Percentiles rank a stretch among this genome's conserved stretches.
phyloP scores from a whole-genome alignment of 2,113 vertebrate genomes.

The Aphyosemion australe region DNA sequence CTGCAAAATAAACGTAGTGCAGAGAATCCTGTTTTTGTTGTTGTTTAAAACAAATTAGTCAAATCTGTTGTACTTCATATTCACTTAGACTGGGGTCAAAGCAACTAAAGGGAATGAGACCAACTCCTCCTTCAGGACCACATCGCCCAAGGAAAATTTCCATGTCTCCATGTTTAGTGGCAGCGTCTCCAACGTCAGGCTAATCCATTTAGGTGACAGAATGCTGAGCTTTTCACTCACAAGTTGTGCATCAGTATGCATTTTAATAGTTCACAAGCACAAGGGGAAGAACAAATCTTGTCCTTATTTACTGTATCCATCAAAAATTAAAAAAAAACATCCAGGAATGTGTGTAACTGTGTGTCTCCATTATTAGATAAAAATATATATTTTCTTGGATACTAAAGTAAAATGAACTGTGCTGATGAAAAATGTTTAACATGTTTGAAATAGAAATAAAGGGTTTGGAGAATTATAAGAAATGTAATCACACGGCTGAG shows the following conservation, averaged over 20 bases:
- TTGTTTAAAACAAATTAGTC: constrained; percentile 36
- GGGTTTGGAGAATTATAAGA: not conserved
- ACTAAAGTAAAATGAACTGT: not conserved
- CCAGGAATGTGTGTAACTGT: too few species aligned
- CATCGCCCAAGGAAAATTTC: constrained; percentile 51
- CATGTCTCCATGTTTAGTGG: constrained; percentile 61
- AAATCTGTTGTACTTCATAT: constrained; percentile 39
- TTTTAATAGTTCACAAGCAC: constrained; percentile 50
- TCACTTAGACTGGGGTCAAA: constrained; percentile 27
- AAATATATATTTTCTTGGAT: not conserved
- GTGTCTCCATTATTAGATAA: too few species aligned
- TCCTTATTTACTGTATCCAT: constrained; percentile 9
- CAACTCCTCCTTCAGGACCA: constrained; percentile 38
- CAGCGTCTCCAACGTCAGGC: constrained; percentile 51
- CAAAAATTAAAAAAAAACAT: too few species aligned
- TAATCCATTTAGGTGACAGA: constrained; percentile 73
- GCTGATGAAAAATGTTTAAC: not conserved
- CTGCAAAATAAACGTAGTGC: not conserved
- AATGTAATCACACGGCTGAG: not conserved
- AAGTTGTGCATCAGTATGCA: constrained; percentile 56
- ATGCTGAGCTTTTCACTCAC: constrained; percentile 70
- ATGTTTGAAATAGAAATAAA: not conserved
- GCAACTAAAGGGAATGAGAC: constrained; percentile 36
- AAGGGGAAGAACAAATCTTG: constrained; percentile 28
- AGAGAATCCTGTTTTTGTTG: not conserved